These are phyloP conservation scores for Lycopodina hypogea DNA, from an alignment of 37 sponge, comb jelly and placozoan species.

Conservation along the genomic window DNA sequence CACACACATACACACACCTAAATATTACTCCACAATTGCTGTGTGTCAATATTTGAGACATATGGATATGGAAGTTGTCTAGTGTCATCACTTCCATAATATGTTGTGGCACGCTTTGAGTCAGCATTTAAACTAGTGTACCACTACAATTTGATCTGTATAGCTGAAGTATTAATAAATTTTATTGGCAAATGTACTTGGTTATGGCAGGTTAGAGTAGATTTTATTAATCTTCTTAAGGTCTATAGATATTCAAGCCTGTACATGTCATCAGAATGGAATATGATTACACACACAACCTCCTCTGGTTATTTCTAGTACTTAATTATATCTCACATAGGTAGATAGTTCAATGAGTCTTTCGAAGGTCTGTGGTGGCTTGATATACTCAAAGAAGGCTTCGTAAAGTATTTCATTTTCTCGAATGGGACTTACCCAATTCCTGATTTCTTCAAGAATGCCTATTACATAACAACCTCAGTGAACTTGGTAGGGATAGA, in stretches of 20 bases:
- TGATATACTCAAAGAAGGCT: conserved; percentile 11
- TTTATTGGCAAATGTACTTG: too few species aligned
- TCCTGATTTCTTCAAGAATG: not conserved
- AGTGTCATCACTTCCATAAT: not conserved
- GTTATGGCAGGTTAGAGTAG: too few species aligned
- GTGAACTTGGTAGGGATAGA: not conserved
- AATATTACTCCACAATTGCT: too few species aligned
- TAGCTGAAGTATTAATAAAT: too few species aligned
- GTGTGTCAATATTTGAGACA: not conserved
- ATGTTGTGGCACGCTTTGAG: too few species aligned
- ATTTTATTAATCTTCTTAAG: too few species aligned
- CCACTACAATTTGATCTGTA: too few species aligned
- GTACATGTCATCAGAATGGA: too few species aligned
- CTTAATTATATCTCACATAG: conserved; percentile 25
- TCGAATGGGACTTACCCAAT: conserved; percentile 33
- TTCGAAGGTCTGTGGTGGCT: conserved; percentile 15
- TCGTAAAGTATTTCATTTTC: conserved; percentile 18
- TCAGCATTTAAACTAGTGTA: too few species aligned
- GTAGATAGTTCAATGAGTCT: conserved; percentile 25
- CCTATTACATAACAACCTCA: not conserved
- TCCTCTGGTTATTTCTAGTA: not conserved
- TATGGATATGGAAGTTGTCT: not conserved
- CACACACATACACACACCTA: too few species aligned
- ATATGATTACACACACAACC: too few species aligned
- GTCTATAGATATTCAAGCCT: too few species aligned